Base-by-base conservation (phyloP, 2,797 vertebrate species). In the Crocidura indochinensis region DNA sequence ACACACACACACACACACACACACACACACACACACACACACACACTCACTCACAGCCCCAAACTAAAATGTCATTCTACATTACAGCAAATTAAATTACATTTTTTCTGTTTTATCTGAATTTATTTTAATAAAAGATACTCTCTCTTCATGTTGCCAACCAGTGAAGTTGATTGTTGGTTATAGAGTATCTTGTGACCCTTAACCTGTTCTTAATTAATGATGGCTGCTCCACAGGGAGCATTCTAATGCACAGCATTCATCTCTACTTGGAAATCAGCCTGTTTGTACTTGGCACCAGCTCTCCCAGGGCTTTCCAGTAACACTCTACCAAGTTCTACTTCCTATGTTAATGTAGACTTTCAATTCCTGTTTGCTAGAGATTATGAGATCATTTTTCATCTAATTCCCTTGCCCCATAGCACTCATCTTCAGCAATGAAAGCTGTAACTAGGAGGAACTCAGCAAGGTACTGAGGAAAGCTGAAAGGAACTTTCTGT, bases 131-230 rank as follows among this genome's bases (percentile, higher is more conserved):
- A 82, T 46, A 93, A 92, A 74, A 9, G 11, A 67, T 3, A 1
- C 67, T 75, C 4, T 47, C 67, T 75, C 4, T n/a, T 68, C 71
- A 53, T n/a, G 79, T 91, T 86, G 24, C 64, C 90, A 91, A 77
- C n/a, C 64, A 87, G 29, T 60, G 56, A n/a, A 85, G 68, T 64
- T 80, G 86, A 64, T 62, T 89, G 47, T 73, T 88, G 15, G 71
- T 46, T 60, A 79, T 12, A 0, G 1, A 87, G 64, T 17, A 51
- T 86, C 73, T 27, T 77, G 77, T 80, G 26, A 91, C 73, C 12
- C 8, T 82, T 87, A 68, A 65, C 75, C 24, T 92, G 44, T 84
- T 77, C 64, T 91, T 89, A 94, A 92, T 84, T 92, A 92, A 84
- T 24, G 26, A 84, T 2, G 0, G 56, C 60, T 26, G 24, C 15